Conservation (phyloP, 35 echinoderm and acorn worm genomes). For the Diadema setosum region DNA sequence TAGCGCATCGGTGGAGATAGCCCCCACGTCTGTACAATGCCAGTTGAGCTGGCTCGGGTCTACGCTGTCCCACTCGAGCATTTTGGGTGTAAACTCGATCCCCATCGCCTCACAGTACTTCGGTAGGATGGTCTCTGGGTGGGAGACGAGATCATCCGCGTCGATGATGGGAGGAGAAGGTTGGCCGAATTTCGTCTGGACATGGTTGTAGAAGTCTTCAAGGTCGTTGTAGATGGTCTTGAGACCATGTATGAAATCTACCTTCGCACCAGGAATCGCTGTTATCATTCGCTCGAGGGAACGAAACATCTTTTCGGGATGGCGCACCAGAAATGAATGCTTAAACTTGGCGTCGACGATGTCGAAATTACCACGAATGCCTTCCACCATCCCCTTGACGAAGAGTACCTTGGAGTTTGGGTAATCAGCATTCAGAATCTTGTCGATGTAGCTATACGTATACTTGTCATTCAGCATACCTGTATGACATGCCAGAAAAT, state of each 20-base stretch:
- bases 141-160: conserved; percentile 21
- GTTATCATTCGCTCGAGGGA: neutral
- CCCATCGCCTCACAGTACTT: conserved; percentile 24
- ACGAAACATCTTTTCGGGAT: neutral
- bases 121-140: neutral
- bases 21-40: conserved; percentile 2
- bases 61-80: conserved; percentile 29
- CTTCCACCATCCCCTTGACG: conserved; percentile 10
- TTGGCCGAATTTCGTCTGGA: neutral
- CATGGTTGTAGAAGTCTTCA: neutral
- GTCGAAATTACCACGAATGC: neutral
- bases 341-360: neutral
- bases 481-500: too few relatives aligned
- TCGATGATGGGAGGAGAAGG: conserved; percentile 1
- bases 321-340: conserved; percentile 18
- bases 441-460: conserved; percentile 5
- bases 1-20: neutral
- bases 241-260: neutral
- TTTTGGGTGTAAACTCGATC: neutral
- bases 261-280: neutral
- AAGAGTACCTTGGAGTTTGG: neutral
- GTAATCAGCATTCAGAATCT: conserved; percentile 4
- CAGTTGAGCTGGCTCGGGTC: conserved; percentile 1
- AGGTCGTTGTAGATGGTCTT: neutral
- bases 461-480: neutral